A percentile compares a stretch with the other conserved stretches of the same genome.
Conservation (phyloP, 2,888 invertebrate genomes). For the Lasioglossum vierecki region DNA sequence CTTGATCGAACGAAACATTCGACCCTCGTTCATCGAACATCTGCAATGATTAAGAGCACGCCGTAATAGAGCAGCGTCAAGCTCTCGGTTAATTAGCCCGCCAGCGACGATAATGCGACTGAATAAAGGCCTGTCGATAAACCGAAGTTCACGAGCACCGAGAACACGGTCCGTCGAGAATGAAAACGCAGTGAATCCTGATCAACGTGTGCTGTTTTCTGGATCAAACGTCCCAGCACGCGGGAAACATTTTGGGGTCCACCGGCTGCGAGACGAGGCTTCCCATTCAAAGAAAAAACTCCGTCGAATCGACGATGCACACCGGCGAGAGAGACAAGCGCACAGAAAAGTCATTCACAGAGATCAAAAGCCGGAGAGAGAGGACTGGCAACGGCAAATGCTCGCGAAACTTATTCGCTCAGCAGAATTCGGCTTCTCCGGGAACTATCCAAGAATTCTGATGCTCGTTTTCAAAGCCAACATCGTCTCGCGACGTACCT, state of each 20-base stretch:
- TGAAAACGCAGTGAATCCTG: background rate
- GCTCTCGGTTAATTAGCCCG: background rate
- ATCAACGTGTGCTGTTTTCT: background rate
- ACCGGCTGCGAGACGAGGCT: background rate
- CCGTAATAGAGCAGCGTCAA: background rate
- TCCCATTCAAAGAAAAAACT: constrained; percentile 4
- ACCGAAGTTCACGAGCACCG: background rate
- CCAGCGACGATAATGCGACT: background rate
- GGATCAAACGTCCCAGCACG: background rate
- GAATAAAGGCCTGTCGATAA: constrained; percentile 1
- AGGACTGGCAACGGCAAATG: constrained; percentile 1
- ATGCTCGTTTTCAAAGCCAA: constrained; percentile 1
- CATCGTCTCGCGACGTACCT: background rate
- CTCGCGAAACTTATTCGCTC: constrained; percentile 2
- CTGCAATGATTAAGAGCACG: background rate
- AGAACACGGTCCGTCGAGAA: background rate
- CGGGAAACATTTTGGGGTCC: background rate
- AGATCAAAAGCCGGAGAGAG: constrained; percentile 6
- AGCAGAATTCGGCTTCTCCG: constrained; percentile 7
- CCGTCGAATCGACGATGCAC: constrained; percentile 1
- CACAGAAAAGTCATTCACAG: background rate
- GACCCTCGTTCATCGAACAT: background rate
- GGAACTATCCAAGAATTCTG: constrained; percentile 1
- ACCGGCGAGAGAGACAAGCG: background rate
- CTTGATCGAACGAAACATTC: background rate